Evolutionary conservation across 2,113 vertebrate genomes (phyloP).

Genomic region (Macquaria ambigua): DNA sequence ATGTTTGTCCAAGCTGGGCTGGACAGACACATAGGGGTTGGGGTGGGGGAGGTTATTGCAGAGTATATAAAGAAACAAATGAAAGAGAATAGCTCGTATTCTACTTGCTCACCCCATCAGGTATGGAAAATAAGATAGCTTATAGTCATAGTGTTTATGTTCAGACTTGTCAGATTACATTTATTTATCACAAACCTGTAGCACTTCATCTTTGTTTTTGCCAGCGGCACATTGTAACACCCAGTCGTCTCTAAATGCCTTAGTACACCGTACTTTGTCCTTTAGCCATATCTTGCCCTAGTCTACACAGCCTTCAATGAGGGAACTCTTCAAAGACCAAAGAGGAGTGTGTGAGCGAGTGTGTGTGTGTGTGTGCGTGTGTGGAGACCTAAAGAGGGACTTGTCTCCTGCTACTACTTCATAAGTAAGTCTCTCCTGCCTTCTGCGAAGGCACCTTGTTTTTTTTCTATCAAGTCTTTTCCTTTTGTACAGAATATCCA

Average conservation of each 20-base stretch:
- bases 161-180: slow-evolving; percentile 59
- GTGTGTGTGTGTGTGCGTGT: slow-evolving; percentile 40
- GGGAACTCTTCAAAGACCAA: slow-evolving; percentile 75
- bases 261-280: slow-evolving; percentile 54
- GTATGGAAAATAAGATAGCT: slow-evolving; percentile 77
- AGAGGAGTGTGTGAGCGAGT: slow-evolving; percentile 67
- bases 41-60: slow-evolving; percentile 57
- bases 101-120: slow-evolving; percentile 77
- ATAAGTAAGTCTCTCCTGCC: slow-evolving; percentile 95
- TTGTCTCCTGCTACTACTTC: slow-evolving; percentile 91
- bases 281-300: slow-evolving; percentile 78
- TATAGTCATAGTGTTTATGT: slow-evolving; percentile 65
- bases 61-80: slow-evolving; percentile 66
- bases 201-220: slow-evolving; percentile 74
- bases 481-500: slow-evolving; percentile 87
- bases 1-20: slow-evolving; percentile 86
- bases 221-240: slow-evolving; percentile 76
- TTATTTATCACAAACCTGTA: slow-evolving; percentile 80
- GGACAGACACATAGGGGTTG: slow-evolving; percentile 66
- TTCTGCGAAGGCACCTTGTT: slow-evolving; percentile 92
- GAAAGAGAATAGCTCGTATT: slow-evolving; percentile 63
- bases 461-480: slow-evolving; percentile 72
- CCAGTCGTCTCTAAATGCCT: slow-evolving; percentile 66
- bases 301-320: slow-evolving; percentile 57
- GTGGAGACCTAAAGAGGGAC: slow-evolving; percentile 80